These are phyloP conservation scores for Rhineura floridana DNA, from an alignment of 2,113 vertebrate species.

Conservation along the genomic window DNA sequence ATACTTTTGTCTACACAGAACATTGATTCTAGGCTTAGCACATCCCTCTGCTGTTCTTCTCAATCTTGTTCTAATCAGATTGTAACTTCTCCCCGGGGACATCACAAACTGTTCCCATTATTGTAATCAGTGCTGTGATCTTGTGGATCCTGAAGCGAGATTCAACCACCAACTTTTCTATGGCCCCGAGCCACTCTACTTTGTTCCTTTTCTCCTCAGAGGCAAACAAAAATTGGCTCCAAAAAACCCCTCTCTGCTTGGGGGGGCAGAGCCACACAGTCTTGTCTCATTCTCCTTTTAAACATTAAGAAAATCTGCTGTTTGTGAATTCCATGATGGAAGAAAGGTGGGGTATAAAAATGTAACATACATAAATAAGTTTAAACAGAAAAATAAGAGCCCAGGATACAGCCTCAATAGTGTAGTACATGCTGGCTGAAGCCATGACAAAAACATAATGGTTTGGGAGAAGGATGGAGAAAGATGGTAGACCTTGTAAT, in stretches of 20 bases:
- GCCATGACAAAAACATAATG: background rate
- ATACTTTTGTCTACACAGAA: background rate
- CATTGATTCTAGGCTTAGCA: background rate
- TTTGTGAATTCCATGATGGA: background rate
- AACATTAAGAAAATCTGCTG: background rate
- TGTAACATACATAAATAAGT: background rate
- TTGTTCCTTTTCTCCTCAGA: background rate
- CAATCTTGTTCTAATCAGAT: background rate
- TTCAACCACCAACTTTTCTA: background rate
- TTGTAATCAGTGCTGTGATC: background rate
- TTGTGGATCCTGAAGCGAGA: background rate
- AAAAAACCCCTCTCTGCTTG: background rate
- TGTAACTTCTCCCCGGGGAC: background rate
- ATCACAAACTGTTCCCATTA: background rate
- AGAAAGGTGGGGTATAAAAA: background rate
- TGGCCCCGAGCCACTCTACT: background rate
- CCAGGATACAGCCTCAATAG: background rate
- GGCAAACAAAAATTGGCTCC: background rate
- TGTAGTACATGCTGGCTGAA: background rate
- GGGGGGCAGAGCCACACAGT: background rate
- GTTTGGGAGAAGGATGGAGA: background rate
- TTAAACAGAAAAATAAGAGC: background rate
- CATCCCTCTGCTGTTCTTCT: background rate
- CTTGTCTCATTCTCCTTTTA: background rate
- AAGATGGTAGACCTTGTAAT: background rate